These are phyloP conservation scores for Pomatostomus ruficeps DNA, from an alignment of 2,113 vertebrate species.

Conservation along the genomic window DNA sequence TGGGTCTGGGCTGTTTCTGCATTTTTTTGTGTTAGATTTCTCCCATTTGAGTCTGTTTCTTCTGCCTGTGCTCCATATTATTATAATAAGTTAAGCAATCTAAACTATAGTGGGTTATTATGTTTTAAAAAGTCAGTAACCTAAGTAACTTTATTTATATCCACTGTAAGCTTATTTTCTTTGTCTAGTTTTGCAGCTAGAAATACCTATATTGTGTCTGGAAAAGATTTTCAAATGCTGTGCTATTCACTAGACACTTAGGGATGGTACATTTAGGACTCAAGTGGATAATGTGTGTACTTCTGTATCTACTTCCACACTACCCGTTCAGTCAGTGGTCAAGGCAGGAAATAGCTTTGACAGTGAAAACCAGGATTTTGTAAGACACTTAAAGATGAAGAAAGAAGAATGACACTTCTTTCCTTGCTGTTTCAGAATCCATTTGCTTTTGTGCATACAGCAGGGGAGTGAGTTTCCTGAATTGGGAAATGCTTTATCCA, in stretches of 20 bases:
- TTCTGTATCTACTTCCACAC: neutral
- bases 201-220: neutral
- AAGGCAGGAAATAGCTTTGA: neutral
- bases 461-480: neutral
- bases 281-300: neutral
- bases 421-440: neutral
- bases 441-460: neutral
- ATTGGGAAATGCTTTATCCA: neutral
- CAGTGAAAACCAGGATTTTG: neutral
- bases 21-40: neutral
- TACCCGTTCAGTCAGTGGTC: neutral
- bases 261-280: neutral
- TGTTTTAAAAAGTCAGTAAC: neutral
- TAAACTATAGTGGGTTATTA: neutral
- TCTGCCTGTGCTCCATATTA: neutral
- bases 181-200: neutral
- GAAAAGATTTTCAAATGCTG: neutral
- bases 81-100: neutral
- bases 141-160: slow-evolving; percentile 10
- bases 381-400: neutral
- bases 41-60: neutral
- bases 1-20: neutral
- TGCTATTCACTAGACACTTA: neutral
- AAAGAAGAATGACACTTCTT: neutral
- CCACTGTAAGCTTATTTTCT: neutral